Percentiles rank a stretch among this genome's conserved stretches.
phyloP scores from a whole-genome alignment of 2,113 vertebrate genomes.

The Peromyscus californicus region DNA sequence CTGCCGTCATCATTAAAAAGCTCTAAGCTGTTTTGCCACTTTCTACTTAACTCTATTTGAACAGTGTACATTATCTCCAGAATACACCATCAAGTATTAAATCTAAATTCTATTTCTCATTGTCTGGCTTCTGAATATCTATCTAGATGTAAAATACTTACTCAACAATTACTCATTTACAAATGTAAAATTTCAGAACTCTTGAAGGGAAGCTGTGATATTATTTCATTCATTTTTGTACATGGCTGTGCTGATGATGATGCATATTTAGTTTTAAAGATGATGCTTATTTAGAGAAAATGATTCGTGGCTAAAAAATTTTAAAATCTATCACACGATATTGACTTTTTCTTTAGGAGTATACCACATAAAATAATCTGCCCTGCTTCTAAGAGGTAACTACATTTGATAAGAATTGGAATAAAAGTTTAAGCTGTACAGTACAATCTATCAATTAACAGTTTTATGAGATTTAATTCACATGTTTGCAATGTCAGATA shows the following conservation, averaged over 20 bases:
- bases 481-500: background rate
- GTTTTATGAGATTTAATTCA: background rate
- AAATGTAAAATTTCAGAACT: background rate
- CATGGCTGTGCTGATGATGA: background rate
- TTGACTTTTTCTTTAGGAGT: background rate
- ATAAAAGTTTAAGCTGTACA: background rate
- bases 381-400: background rate
- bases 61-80: background rate
- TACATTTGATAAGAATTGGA: background rate
- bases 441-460: background rate
- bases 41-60: background rate
- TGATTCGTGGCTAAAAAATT: background rate
- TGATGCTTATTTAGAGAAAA: background rate
- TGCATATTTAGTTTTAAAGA: background rate
- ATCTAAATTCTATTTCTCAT: fast-evolving
- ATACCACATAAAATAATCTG: background rate
- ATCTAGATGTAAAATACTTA: background rate
- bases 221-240: background rate
- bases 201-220: background rate
- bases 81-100: background rate
- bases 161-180: background rate
- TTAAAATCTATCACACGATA: background rate
- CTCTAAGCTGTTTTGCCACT: background rate
- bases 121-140: background rate
- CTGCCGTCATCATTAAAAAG: background rate